Evolutionary conservation across 2,888 invertebrate genomes (phyloP), one percentile per base, ranked within the genome.

Genomic region (Dryobotodes eremita): DNA sequence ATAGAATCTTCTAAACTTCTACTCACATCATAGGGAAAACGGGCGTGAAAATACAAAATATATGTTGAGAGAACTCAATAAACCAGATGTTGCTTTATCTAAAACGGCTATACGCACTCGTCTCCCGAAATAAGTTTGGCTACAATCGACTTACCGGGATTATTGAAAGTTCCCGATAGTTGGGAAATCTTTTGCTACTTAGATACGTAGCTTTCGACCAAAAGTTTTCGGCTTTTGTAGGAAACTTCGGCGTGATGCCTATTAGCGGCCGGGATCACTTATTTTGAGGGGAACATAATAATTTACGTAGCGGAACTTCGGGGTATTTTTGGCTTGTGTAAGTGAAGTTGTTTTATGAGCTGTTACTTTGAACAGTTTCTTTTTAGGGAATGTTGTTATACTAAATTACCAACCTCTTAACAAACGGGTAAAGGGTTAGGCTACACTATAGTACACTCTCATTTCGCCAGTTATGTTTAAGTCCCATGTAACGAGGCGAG

Each of bases 141-240:
- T 93, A 95, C 94, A 94, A 95, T 94, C 90, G 95, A 93, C 93
- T 95, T 93, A 93, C 89, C 79, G 89, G 92, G 94, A 94, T 95
- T 95, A 95, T 95, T 92, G 93, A 90, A 93, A 95, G 93, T 95
- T 95, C 88, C 90, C 88, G 91, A 93, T 95, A 95, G 95, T 95
- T 94, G 75, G 90, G 86, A 87, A 94, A 95, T 95, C 94, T 95
- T 95, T 93, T 87, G 88, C 90, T 86, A 91, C 91, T 94, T 92
- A 86, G 92, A 93, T 94, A 94, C 93, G 94, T 95, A 94, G 93
- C 90, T 94, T 91, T 90, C 85, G 88, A 90, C 76, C 75, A 91
- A 92, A 94, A 91, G 92, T 95, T 93, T 89, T 90, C 88, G 91
- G 90, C 90, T 93, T 91, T 89, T 88, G 86, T 89, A 87, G 75